phyloP scores from a whole-genome alignment of 2,113 vertebrate species.

The Pyxicephalus adspersus region DNA sequence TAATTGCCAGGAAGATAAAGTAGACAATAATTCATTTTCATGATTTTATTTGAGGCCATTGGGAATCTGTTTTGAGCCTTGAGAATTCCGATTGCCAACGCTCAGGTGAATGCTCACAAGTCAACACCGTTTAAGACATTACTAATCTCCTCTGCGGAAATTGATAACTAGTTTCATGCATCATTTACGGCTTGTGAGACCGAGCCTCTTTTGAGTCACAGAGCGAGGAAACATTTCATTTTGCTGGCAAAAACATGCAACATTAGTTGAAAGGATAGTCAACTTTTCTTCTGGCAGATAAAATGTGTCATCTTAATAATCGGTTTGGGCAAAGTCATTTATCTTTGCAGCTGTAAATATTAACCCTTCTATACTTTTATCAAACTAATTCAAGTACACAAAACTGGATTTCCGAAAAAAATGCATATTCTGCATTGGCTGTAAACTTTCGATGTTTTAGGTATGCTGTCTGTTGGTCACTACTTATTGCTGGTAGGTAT shows the following conservation, averaged over 20 bases:
- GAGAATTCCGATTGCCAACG: conserved; percentile 41
- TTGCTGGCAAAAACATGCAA: conserved; percentile 36
- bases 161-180: conserved; percentile 49
- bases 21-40: conserved; percentile 54
- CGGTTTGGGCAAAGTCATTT: not conserved
- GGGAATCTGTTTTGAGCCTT: conserved; percentile 40
- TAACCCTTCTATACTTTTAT: not conserved
- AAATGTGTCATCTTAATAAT: conserved; percentile 44
- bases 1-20: conserved; percentile 52
- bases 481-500: too few species aligned
- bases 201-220: not conserved
- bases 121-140: conserved; percentile 43
- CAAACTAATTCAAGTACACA: too few species aligned
- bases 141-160: conserved; percentile 34
- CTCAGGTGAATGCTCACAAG: conserved; percentile 20
- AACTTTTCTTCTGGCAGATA: conserved; percentile 38
- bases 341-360: conserved; percentile 32
- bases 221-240: conserved; percentile 42
- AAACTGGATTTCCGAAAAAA: too few species aligned
- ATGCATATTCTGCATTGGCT: too few species aligned
- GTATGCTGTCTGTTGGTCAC: too few species aligned
- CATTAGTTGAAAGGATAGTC: conserved; percentile 48
- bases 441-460: too few species aligned
- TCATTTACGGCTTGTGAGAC: conserved; percentile 20
- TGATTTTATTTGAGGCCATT: conserved; percentile 25